Base-by-base conservation (phyloP, 2,797 vertebrate species). In the Enteromius argenteus region DNA sequence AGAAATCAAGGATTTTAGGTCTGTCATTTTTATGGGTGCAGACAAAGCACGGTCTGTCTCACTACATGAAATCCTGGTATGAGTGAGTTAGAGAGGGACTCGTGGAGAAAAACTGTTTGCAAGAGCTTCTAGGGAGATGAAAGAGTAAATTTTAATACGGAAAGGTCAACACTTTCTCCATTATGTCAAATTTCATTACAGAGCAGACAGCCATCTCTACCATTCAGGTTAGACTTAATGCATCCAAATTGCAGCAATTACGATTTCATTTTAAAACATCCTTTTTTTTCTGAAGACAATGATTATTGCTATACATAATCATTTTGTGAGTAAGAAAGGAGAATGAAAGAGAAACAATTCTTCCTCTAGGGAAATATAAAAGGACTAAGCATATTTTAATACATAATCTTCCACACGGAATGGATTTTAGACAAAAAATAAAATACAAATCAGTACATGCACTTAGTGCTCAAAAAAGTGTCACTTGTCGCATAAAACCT, bases 191-290 rank as follows among this genome's bases (percentile, higher is more conserved):
- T 88, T 89, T 89, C 53, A 89, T 42, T 30, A 68, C 71, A 72
- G 32, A 23, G 51, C 80, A 72, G 35, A 71, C 68, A 83, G 46
- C 85, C 82, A 80, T 86, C 84, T 81, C 67, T 84, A 66, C 46
- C 23, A 35, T 88, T 88, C 89, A 86, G 78, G 67, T 73, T 76
- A 2, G 39, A 71, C 87, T 89, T 92, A 92, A 94, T 93, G 84
- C 72, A 86, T 60, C 85, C 84, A 92, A 94, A 95, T 94, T 91
- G 89, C 89, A 90, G 73, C 89, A 94, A 92, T 94, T 87, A 91
- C 77, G 39, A 49, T 82, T 74, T 83, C 86, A 83, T 91, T 92
- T 85, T 89, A 87, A 89, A 92, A 90, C 51, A 90, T 72, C 78
- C 68, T 73, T 79, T 88, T 81, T 84, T 86, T 15, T 7, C 9